Evolutionary conservation across 2,888 invertebrate genomes (phyloP), one percentile per base, ranked within the genome.

Genomic region (Tribolium freemani): DNA sequence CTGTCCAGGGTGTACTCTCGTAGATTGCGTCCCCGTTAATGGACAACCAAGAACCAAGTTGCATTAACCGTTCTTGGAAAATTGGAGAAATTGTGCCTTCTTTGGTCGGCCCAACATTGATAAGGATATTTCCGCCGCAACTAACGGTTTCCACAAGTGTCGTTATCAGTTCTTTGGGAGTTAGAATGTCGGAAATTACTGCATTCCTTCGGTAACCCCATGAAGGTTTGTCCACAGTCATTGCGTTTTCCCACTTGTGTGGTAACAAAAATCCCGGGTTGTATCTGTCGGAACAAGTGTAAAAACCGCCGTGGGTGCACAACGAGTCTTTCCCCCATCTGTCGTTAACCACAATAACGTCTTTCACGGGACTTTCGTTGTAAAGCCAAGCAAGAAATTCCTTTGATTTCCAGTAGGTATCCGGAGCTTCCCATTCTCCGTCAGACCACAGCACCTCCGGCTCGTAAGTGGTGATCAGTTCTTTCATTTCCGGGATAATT

Each of bases 241-340:
- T 93, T 26, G 94, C 94, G 85, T 97, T 97, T 86, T 98, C 98
- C 96, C 96, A 98, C 86, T 98, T 98, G 81, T 95, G 95, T 0
- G 84, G 76, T 78, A 90, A 89, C 6, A 93, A 84, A 10, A 13
- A 20, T 31, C 94, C 94, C 81, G 94, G 94, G 87, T 93, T 94
- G 81, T 89, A 96, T 80, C 95, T 90, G 86, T 98, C 98, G 0
- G 88, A 86, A 84, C 96, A 96, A 16, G 95, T 97, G 78, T 91
- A 93, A 84, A 94, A 96, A 79, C 94, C 97, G 1, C 98, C 98
- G 86, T 98, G 98, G 75, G 92, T 88, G 74, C 98, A 97, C 2
- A 90, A 87, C 2, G 91, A 92, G 4, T 90, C 93, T 3, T 86
- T 88, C 0, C 98, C 98, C 98, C 98, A 98, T 78, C 98, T 90